A percentile compares a stretch with the other conserved stretches of the same genome.
These are phyloP conservation scores for Coracopsis vasa DNA, from an alignment of 2,113 vertebrate genomes.

Conservation along the genomic window DNA sequence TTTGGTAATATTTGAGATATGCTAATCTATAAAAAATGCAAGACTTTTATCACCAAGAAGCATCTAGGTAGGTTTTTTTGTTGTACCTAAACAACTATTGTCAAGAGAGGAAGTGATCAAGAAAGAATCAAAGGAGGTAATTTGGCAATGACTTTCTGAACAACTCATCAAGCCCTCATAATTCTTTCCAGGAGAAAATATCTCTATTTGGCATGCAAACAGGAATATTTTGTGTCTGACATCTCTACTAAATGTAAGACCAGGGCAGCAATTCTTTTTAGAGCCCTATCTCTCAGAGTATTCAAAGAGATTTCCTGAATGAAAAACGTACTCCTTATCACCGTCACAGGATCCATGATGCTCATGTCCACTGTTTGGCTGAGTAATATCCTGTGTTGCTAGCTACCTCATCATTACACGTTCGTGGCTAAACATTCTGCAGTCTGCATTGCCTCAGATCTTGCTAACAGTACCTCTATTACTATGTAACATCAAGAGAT, in stretches of 20 bases:
- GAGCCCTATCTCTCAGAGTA: not conserved
- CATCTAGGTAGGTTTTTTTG: not conserved
- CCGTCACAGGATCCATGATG: not conserved
- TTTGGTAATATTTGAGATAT: not conserved
- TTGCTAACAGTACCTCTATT: not conserved
- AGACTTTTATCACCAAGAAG: not conserved
- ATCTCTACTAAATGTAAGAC: not conserved
- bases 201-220: not conserved
- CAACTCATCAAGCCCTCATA: not conserved
- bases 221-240: not conserved
- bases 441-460: not conserved
- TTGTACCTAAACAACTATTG: not conserved
- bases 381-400: not conserved
- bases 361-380: not conserved
- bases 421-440: not conserved
- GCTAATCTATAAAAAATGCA: not conserved
- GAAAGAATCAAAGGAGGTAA: not conserved
- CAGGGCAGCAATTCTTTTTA: not conserved
- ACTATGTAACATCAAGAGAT: not conserved
- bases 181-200: not conserved
- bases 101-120: not conserved
- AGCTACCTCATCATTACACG: not conserved
- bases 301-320: not conserved
- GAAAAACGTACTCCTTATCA: not conserved
- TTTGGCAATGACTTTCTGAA: not conserved